Evolutionary conservation across 2,797 vertebrate genomes (phyloP).

Genomic region (Rachycentron canadum): DNA sequence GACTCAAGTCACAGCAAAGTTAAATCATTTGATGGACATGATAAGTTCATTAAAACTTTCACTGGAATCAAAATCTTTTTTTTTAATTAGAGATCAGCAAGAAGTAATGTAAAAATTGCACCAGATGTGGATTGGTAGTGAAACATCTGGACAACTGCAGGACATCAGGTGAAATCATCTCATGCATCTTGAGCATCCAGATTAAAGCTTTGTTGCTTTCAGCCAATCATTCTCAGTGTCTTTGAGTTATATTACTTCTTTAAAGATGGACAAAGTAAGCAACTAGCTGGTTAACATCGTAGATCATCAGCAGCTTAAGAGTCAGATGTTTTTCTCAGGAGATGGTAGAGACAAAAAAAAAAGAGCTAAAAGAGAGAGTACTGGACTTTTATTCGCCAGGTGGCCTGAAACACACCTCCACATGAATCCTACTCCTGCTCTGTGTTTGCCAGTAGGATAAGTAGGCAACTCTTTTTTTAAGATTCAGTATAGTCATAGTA

Average conservation of each 20-base stretch:
- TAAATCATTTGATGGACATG: constrained; percentile 3
- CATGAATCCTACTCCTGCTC: too few species aligned
- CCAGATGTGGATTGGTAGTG: background rate
- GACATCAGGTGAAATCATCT: background rate
- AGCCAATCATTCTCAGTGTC: too few species aligned
- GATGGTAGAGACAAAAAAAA: too few species aligned
- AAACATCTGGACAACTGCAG: background rate
- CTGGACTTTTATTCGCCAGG: too few species aligned
- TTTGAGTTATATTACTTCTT: too few species aligned
- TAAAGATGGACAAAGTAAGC: background rate
- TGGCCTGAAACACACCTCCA: too few species aligned
- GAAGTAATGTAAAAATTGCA: background rate
- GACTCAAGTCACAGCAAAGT: background rate
- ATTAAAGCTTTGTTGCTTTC: background rate
- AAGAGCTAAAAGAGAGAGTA: too few species aligned
- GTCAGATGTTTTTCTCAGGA: too few species aligned
- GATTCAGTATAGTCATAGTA: too few species aligned
- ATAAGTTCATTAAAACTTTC: background rate
- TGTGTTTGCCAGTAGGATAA: too few species aligned
- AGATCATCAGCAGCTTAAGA: too few species aligned
- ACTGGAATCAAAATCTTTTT: background rate
- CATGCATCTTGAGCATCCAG: background rate
- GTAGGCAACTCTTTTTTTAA: too few species aligned
- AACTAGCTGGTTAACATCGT: background rate
- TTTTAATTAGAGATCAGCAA: background rate